These are phyloP conservation scores for Eptesicus fuscus DNA, from an alignment of 2,113 vertebrate genomes.

Conservation along the genomic window DNA sequence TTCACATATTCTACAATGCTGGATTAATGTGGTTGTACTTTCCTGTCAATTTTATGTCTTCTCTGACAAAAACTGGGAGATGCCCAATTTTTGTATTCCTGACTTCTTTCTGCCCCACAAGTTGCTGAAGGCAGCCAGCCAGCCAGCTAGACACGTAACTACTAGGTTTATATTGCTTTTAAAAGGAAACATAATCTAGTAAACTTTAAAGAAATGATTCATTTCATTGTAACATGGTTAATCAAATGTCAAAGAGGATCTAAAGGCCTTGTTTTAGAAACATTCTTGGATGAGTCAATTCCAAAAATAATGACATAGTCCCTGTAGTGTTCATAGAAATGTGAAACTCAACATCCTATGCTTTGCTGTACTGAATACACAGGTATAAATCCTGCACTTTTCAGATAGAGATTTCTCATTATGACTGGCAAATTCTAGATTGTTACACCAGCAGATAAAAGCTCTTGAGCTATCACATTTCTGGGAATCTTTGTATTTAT, in stretches of 20 bases:
- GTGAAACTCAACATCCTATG: background rate
- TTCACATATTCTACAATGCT: background rate
- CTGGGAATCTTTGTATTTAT: background rate
- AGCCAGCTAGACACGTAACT: background rate
- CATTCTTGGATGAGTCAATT: background rate
- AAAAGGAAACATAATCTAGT: background rate
- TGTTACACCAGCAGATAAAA: background rate
- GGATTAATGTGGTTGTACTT: background rate
- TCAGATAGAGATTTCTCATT: background rate
- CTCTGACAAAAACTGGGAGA: background rate
- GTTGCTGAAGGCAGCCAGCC: background rate
- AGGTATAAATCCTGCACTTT: background rate
- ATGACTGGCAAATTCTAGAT: background rate
- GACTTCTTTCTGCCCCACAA: background rate
- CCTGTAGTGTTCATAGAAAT: background rate
- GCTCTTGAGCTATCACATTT: background rate
- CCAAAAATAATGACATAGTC: background rate
- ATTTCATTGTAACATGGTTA: background rate
- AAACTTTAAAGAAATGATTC: background rate
- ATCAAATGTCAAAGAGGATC: constrained; percentile 19
- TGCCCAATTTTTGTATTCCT: background rate
- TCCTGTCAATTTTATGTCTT: background rate
- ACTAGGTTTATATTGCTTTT: background rate
- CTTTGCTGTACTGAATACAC: background rate
- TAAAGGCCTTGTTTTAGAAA: background rate